A percentile compares a stretch with the other conserved stretches of the same genome.
phyloP scores from a whole-genome alignment of 2,888 invertebrate genomes.

The Clitarchus hookeri region DNA sequence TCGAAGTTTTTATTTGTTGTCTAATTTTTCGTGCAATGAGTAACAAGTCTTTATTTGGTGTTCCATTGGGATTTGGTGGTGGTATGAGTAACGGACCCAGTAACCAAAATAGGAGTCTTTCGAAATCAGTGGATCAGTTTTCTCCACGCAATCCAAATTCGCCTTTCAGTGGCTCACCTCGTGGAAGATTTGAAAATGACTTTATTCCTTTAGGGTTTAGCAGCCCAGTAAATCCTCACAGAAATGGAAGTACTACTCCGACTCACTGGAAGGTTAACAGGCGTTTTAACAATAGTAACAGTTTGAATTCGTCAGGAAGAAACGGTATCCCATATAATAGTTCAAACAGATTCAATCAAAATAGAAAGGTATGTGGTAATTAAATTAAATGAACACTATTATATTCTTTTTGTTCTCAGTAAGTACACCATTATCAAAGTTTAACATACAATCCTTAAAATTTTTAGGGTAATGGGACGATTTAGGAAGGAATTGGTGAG shows the following conservation, averaged over 20 bases:
- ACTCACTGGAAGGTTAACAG: constrained; percentile 8
- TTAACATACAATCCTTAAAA: no score
- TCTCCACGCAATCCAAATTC: not conserved
- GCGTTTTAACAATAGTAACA: not conserved
- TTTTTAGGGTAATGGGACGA: no score
- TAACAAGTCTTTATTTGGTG: not conserved
- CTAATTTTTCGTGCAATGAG: not conserved
- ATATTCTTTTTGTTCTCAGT: no score
- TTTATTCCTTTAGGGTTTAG: not conserved
- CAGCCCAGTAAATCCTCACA: not conserved
- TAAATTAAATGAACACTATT: no score
- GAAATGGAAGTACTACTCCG: not conserved
- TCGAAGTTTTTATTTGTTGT: no score
- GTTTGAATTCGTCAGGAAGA: not conserved
- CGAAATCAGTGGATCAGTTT: not conserved
- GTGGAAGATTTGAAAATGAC: not conserved
- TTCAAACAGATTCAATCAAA: not conserved
- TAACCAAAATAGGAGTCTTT: not conserved
- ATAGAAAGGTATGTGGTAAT: not conserved
- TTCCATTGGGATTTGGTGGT: not conserved
- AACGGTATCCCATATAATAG: not conserved
- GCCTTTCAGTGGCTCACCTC: not conserved
- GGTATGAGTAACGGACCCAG: not conserved
- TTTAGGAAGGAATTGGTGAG: no score
- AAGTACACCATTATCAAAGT: no score